These are phyloP conservation scores for Heliocidaris tuberculata DNA, from an alignment of 35 echinoderm and acorn worm species.

Conservation along the genomic window DNA sequence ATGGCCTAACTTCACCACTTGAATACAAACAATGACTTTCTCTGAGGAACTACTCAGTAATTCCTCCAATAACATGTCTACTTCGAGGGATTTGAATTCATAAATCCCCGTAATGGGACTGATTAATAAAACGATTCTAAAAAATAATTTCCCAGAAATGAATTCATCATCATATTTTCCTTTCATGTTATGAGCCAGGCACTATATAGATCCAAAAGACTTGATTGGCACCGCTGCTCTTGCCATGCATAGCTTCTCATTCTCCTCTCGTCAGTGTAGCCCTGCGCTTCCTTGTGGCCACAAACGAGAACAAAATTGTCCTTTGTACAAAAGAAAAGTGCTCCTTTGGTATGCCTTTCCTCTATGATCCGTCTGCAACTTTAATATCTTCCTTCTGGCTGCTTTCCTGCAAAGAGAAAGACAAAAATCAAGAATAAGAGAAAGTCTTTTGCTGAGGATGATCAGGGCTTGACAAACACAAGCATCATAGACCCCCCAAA, in stretches of 20 bases:
- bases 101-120: not conserved
- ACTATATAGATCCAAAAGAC: not conserved
- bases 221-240: not conserved
- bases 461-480: too few relatives aligned
- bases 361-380: not conserved
- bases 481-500: too few relatives aligned
- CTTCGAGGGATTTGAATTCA: not conserved
- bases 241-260: constrained; percentile 5
- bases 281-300: not conserved
- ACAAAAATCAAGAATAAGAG: not conserved
- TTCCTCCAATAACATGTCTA: not conserved
- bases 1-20: not conserved
- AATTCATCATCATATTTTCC: not conserved
- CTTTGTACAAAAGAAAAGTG: not conserved
- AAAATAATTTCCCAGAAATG: not conserved
- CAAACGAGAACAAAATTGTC: constrained; percentile 10
- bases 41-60: not conserved
- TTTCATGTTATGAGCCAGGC: not conserved
- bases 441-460: not conserved
- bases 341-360: not conserved
- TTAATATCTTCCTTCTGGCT: constrained; percentile 37
- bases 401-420: not conserved
- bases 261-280: not conserved
- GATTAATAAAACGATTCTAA: not conserved
- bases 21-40: not conserved